Base-by-base conservation (phyloP, 2,797 vertebrate genomes). In the Pitangus sulphuratus region DNA sequence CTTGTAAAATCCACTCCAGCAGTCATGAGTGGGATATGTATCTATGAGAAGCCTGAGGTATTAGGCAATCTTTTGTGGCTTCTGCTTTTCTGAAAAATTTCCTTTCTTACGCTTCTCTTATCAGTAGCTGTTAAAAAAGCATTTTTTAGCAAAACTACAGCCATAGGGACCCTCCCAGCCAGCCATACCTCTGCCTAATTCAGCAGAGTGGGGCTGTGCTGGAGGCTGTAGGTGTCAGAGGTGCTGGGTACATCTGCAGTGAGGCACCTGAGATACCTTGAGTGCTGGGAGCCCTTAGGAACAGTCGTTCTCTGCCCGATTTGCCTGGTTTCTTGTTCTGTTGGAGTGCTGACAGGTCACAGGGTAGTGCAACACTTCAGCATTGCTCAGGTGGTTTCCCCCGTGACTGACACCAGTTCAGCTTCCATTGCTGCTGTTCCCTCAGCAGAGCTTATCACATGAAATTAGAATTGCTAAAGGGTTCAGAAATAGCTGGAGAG, bases 1-100 rank as follows among this genome's bases (percentile, higher is more conserved):
- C 94, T 89, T 94, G 87, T 93, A 75, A 94, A 95, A 95, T 92
- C 83, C 82, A 81, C 89, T 93, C 53, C 35, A 75, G n/a, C 56
- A 64, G 40, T 96, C 89, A 26, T 64, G 91, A 93, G 91, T 94
- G 71, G 91, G 75, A 39, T 45, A 25, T 57, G 84, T 69, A 89
- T 62, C 62, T 80, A 0, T 53, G 53, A 77, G 47, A 72, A 77
- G 28, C 66, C 35, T 0, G 4, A 60, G 47, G 21, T 91, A 33
- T 89, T 53, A 22, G 40, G 33, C 66, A 53, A 3, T 86, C 15
- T 42, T 60, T 7, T 70, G 21, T 39, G 40, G 7, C 57, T 80
- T 61, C 45, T 81, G n/a, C 42, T 92, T 70, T 50, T 57, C 54
- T 68, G 72, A 77, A 82, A 71, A 15, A 58, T 64, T 40, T 71